Evolutionary conservation across 2,113 vertebrate species (phyloP), one percentile per base, ranked within the genome.

Genomic region (Diphyllodes magnificus): DNA sequence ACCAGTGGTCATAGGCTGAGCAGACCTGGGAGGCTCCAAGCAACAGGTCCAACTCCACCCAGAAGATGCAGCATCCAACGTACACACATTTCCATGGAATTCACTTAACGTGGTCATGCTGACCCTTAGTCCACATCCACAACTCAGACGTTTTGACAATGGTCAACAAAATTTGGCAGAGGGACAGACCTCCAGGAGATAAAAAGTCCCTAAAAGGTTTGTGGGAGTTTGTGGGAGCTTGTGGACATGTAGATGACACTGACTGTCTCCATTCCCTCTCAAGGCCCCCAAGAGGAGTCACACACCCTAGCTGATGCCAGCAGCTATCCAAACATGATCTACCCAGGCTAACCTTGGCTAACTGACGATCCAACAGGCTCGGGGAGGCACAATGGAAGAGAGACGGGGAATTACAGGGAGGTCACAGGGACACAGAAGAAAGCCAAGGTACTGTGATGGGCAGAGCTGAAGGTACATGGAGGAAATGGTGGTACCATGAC

Each of bases 381-480:
- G 0, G 21, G 18, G 4, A 45, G 21, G 23, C 13, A 18, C 50
- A 20, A 7, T 1, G 11, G 35, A 63, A 79, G 49, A 79, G 35
- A 88, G 33, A 16, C 47, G 15, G 17, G 23, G 27, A 71, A 39
- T 63, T 57, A 37, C 21, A 64, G 40, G 37, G 40, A 81, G 12
- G 35, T 45, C 64, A 30, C 33, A 59, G 17, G 35, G 44, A 71
- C 10, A 25, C 45, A 65, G 24, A 63, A 59, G 51, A 61, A 92
- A 59, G 20, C 15, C 2, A 0, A 82, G 28, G 6, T 50, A 8
- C 31, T 53, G 42, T 40, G 8, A 11, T 0, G 0, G 2, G 28
- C 54, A 73, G 37, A 78, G n/a, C 12, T 20, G 33, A 45, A n/a
- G 22, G 35, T 33, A 23, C 3, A 2, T 3, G 4, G 37, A 35